phyloP scores from a whole-genome alignment of 2,113 vertebrate species.

The Oreocharis arfaki region DNA sequence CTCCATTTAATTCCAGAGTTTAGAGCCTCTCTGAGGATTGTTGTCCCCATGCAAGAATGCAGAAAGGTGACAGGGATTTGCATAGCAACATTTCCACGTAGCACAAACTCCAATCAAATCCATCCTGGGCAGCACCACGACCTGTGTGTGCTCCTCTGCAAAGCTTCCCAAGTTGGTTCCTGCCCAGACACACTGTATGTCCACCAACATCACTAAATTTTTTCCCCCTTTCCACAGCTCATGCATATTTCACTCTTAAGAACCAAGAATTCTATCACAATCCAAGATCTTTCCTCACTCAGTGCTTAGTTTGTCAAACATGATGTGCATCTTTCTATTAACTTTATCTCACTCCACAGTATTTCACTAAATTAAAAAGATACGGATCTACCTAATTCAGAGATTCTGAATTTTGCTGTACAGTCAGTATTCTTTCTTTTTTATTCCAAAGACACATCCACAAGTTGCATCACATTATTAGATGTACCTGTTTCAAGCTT shows the following conservation, averaged over 20 bases:
- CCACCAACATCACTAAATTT: not conserved
- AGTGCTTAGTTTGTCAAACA: not conserved
- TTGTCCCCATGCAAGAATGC: not conserved
- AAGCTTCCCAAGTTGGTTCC: not conserved
- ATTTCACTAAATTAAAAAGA: constrained; percentile 57
- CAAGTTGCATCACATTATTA: constrained; percentile 15
- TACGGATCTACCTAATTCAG: constrained; percentile 36
- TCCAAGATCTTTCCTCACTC: not conserved
- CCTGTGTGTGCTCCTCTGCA: not conserved
- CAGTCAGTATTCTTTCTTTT: constrained; percentile 1
- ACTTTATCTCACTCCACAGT: not conserved
- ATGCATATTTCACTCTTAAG: not conserved
- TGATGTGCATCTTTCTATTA: not conserved
- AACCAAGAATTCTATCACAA: not conserved
- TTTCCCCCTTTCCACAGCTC: not conserved
- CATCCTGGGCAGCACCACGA: not conserved
- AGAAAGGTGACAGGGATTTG: not conserved
- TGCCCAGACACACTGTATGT: not conserved
- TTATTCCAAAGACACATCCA: not conserved
- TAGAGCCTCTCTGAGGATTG: not conserved
- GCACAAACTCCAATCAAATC: not conserved
- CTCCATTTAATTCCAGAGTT: not conserved
- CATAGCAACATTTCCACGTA: not conserved
- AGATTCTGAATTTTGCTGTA: constrained; percentile 40
- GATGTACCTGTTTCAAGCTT: constrained; percentile 3